These are phyloP conservation scores for Syngnathus acus DNA, from an alignment of 2,797 vertebrate species.

Conservation along the genomic window DNA sequence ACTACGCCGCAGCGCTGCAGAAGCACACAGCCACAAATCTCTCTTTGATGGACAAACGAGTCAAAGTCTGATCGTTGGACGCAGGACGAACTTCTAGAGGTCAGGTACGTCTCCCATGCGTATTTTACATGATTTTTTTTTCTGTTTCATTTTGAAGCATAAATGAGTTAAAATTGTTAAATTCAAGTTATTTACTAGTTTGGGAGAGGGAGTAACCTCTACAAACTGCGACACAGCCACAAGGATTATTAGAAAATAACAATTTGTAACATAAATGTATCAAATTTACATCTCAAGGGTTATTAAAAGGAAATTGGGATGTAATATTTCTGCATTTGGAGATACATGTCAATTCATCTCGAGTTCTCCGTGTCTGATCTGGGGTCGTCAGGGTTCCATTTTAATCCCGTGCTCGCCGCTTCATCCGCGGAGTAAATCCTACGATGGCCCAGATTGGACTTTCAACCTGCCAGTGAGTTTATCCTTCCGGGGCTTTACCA, in stretches of 20 bases:
- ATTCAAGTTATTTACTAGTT: too few species aligned
- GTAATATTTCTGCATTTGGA: slow-evolving; percentile 17
- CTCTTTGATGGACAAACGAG: slow-evolving; percentile 20
- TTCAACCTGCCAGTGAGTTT: slow-evolving; percentile 54
- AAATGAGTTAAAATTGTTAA: background rate
- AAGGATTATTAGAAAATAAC: background rate
- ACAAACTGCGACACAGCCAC: background rate
- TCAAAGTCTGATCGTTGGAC: slow-evolving; percentile 6
- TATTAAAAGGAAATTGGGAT: background rate
- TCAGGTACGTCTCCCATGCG: slow-evolving; percentile 2
- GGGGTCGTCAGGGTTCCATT: slow-evolving; percentile 57
- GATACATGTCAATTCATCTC: slow-evolving; percentile 40
- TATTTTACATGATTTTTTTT: background rate
- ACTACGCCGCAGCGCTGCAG: slow-evolving; percentile 22
- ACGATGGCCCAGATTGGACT: slow-evolving; percentile 73
- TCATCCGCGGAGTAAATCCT: slow-evolving; percentile 74
- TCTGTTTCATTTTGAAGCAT: background rate
- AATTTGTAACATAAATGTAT: background rate
- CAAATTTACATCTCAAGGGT: background rate
- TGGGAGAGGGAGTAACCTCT: background rate
- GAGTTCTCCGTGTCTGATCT: slow-evolving; percentile 53
- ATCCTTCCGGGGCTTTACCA: slow-evolving; percentile 53
- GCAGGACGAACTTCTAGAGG: slow-evolving; percentile 19
- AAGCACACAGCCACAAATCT: slow-evolving; percentile 2
- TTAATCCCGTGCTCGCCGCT: slow-evolving; percentile 65